Evolutionary conservation across 2,113 vertebrate species (phyloP), one percentile per base, ranked within the genome.

Genomic region (Damaliscus lunatus): DNA sequence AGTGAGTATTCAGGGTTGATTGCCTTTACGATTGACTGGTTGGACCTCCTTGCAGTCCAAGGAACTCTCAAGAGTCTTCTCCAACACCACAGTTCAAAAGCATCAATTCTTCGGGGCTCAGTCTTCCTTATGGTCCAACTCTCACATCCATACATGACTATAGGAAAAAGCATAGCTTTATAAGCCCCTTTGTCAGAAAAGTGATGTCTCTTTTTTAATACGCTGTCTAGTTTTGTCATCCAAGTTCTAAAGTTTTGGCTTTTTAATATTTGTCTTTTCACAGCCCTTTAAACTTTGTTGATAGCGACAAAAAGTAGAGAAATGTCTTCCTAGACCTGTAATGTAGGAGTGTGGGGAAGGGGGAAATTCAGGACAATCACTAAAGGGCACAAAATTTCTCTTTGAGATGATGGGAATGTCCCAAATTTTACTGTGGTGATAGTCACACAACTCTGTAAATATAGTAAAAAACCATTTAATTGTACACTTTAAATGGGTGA

Each of bases 351-450:
- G 0, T 67, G 67, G 16, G n/a, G 27, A 36, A 62, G 50, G 16
- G 10, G 23, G 33, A 1, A 25, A 27, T 27, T 9, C 16, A 12
- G 31, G 6, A 1, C 27, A 23, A 19, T 8, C n/a, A 17, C 25
- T 77, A 91, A 60, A 91, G 52, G 10, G 5, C 11, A 36, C 3
- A 33, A 33, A 9, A 36, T 92, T 77, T 83, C 53, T 92, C 62
- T 90, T n/a, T 52, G 46, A 88, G 55, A 36, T 80, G 53, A 52
- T 33, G 2, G 31, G 50, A 87, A 81, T 40, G 4, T 64, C 90
- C 88, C 95, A 29, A 60, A 74, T 57, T 29, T 50, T 27, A 33
- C 46, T 9, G 13, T 36, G 17, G 8, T 29, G 6, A n/a, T 81
- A n/a, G 5, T 14, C 57, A 27, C 29, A 78, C 25, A 82, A 29